Conservation (phyloP, 2,888 invertebrate genomes). For the Antheraea yamamai region DNA sequence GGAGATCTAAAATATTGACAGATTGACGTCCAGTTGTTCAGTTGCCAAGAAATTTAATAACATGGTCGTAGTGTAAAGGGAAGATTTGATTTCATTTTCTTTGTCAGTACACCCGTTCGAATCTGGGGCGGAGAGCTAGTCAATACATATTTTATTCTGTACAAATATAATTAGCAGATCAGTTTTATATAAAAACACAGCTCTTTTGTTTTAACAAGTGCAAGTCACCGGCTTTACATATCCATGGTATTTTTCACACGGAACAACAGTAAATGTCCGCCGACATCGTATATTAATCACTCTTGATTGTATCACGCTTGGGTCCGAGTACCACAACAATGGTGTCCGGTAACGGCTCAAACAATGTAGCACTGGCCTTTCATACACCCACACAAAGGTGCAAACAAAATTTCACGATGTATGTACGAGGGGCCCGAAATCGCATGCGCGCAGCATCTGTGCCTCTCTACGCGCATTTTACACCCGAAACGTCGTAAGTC, state of each 20-base stretch:
- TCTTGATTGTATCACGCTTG: slow-evolving; percentile 53
- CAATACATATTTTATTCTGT: not conserved
- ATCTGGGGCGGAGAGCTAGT: too few relatives aligned
- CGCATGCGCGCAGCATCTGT: slow-evolving; percentile 82
- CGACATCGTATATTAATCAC: slow-evolving; percentile 52
- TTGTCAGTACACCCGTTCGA: too few relatives aligned
- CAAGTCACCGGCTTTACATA: slow-evolving; percentile 18
- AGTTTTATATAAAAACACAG: not conserved
- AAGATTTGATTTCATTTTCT: too few relatives aligned
- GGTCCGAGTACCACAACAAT: slow-evolving; percentile 65
- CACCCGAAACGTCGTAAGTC: slow-evolving; percentile 36
- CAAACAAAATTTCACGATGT: slow-evolving; percentile 36
- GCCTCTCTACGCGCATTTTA: slow-evolving; percentile 56
- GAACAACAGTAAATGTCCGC: slow-evolving; percentile 28
- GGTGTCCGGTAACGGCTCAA: slow-evolving; percentile 63
- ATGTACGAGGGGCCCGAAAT: slow-evolving; percentile 46
- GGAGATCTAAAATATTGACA: too few relatives aligned
- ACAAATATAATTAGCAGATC: not conserved
- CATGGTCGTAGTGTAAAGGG: too few relatives aligned
- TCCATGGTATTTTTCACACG: slow-evolving; percentile 20
- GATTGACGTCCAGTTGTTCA: too few relatives aligned
- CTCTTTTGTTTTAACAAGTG: slow-evolving; percentile 10
- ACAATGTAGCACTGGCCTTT: slow-evolving; percentile 59
- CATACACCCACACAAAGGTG: slow-evolving; percentile 50
- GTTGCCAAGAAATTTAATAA: too few relatives aligned